Base-by-base conservation (phyloP, 2,797 vertebrate genomes). In the Coracias cyanogaster region DNA sequence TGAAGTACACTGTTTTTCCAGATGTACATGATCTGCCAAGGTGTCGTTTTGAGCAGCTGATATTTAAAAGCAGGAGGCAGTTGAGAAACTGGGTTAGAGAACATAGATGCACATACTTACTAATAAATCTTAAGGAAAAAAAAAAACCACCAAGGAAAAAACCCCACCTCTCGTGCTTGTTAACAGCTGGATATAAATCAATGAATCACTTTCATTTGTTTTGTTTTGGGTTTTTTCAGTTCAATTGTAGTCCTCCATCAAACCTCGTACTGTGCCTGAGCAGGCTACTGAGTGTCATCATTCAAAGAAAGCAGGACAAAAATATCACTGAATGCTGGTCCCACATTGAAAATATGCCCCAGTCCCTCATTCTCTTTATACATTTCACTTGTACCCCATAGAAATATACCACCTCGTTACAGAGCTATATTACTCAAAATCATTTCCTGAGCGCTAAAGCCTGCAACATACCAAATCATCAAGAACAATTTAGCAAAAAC, bases 241-340 rank as follows among this genome's bases (percentile, higher is more conserved):
- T 88, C 58, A 91, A 91, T 86, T 92, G 82, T 41, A 81, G 24
- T 80, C 31, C 65, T 94, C 80, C 92, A n/a, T 74, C 51, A 94
- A 92, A 84, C 54, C 76, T 66, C 8, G 17, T 6, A 41, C 72
- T 76, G 65, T 91, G 58, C 60, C n/a, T 70, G 41, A 83, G 69
- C 52, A 78, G 62, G 41, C 58, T 71, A 94, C 46, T 81, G 86
- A 94, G 72, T 85, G 87, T 91, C 61, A 81, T 28, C 61, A 89
- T 67, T 89, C 86, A 96, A 54, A 89, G 57, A 82, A 45, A 94
- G 48, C 2, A 81, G 37, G 61, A 96, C 49, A 84, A 95, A 95
- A 95, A 92, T 89, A 91, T 77, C 78, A 85, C 91, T 74, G 91
- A 94, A 90, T 70, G 88, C 61, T 77, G 55, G 86, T 70, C 24